Conservation (phyloP, 2,797 vertebrate species). For the Megalops cyprinoides region DNA sequence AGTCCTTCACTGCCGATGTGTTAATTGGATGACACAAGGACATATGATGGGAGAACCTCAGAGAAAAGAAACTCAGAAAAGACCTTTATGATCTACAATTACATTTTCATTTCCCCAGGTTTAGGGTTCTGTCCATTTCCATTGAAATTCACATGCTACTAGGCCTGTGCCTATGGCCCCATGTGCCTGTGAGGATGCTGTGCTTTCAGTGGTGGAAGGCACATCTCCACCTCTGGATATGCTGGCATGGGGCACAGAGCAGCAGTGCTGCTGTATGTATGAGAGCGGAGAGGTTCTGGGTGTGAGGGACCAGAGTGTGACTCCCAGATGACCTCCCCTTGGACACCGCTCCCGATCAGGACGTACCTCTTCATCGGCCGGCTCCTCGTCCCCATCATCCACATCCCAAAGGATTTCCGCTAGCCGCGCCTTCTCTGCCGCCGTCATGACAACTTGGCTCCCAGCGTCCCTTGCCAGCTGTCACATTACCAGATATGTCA, state of each 20-base stretch:
- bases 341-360: constrained; percentile 36
- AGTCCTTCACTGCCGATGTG: too few species aligned
- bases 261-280: background rate
- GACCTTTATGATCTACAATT: too few species aligned
- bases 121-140: background rate
- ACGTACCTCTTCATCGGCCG: constrained; percentile 74
- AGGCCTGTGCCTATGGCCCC: background rate
- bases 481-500: too few species aligned
- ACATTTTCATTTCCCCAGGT: too few species aligned
- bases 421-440: constrained; percentile 80
- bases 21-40: too few species aligned
- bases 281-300: background rate
- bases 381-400: constrained; percentile 66
- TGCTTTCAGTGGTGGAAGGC: background rate
- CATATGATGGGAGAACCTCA: too few species aligned
- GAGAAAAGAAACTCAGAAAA: too few species aligned
- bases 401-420: constrained; percentile 78
- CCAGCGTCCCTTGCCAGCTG: constrained; percentile 79
- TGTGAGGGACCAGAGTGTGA: too few species aligned
- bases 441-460: constrained; percentile 73
- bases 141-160: background rate
- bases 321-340: background rate
- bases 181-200: background rate
- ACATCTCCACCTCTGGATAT: background rate
- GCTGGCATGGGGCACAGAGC: background rate